A percentile compares a stretch with the other conserved stretches of the same genome.
phyloP scores from a whole-genome alignment of 2,888 invertebrate genomes.

The Piscicola geometra region DNA sequence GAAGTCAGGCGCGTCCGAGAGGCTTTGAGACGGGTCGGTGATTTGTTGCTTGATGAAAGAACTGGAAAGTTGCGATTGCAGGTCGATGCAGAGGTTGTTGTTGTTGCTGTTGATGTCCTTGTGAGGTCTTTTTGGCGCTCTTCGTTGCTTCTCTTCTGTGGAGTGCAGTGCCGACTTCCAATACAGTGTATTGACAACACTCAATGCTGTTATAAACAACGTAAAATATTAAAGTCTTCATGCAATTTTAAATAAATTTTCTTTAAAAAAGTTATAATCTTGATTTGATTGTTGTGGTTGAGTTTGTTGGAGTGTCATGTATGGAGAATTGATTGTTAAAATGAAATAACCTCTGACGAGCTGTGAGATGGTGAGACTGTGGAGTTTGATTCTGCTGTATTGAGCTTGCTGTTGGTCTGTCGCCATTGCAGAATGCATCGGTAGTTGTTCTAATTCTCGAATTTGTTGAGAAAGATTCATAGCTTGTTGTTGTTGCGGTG shows the following conservation, averaged over 20 bases:
- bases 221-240: background rate
- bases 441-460: background rate
- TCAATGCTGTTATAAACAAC: background rate
- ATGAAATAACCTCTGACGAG: background rate
- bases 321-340: no score
- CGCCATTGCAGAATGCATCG: background rate
- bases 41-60: background rate
- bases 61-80: background rate
- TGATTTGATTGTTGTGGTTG: background rate
- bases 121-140: background rate
- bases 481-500: background rate
- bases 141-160: background rate
- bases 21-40: background rate
- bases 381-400: background rate
- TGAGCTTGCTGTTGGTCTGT: background rate
- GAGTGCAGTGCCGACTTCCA: background rate
- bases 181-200: background rate
- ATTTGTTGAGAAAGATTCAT: background rate
- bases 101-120: background rate
- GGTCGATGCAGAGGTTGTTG: background rate
- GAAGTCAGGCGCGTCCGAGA: background rate
- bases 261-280: background rate
- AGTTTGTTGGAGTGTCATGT: no score
- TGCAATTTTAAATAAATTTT: no score
- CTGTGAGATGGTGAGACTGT: background rate